A percentile compares a stretch with the other conserved stretches of the same genome.
These are phyloP conservation scores for Botia kubotai DNA, from an alignment of 2,797 vertebrate genomes.

Conservation along the genomic window DNA sequence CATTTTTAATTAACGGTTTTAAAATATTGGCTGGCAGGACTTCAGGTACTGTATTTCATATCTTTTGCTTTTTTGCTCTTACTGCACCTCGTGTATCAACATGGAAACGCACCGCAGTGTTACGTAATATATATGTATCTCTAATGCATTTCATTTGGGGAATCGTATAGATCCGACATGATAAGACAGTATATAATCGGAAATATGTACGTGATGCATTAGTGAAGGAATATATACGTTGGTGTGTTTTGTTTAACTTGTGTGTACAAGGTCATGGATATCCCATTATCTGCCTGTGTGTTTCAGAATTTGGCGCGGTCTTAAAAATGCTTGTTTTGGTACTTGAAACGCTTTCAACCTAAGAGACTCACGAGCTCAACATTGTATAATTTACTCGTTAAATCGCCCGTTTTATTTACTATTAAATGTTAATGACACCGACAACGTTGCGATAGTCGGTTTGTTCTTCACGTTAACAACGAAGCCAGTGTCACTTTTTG, in stretches of 20 bases:
- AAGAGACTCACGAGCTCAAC: too few relatives aligned
- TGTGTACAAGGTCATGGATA: conserved; percentile 31
- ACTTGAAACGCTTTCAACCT: too few relatives aligned
- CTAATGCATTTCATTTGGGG: not conserved
- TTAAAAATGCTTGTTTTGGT: too few relatives aligned
- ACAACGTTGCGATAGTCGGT: too few relatives aligned
- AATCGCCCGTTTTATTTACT: too few relatives aligned
- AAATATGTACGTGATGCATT: not conserved
- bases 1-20: conserved; percentile 27
- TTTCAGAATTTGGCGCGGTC: too few relatives aligned
- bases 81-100: not conserved
- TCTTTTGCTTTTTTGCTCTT: not conserved
- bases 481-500: too few relatives aligned
- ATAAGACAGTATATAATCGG: not conserved
- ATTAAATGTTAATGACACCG: too few relatives aligned
- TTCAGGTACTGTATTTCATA: not conserved
- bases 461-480: too few relatives aligned
- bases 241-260: not conserved
- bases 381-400: too few relatives aligned
- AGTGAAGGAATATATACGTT: not conserved
- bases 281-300: too few relatives aligned
- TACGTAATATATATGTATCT: conserved; percentile 11
- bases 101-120: conserved; percentile 25
- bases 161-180: not conserved
- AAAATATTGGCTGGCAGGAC: not conserved